Base-by-base conservation (phyloP, 2,797 vertebrate species). In the Mormyrops attenuatus region DNA sequence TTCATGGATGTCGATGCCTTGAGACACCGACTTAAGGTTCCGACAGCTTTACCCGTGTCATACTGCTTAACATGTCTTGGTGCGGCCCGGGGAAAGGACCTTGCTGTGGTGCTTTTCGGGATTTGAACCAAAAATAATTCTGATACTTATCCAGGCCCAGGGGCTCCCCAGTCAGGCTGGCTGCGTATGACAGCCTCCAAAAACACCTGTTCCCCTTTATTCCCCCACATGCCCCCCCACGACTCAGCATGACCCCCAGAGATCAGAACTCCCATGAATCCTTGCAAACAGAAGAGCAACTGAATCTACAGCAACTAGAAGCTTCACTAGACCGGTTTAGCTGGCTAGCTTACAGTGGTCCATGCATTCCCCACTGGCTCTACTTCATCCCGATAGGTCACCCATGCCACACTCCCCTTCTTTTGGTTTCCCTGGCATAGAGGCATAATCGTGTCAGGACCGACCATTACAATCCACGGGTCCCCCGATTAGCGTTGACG, bases 331-430 rank as follows among this genome's bases (percentile, higher is more conserved):
- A 7, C 20, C n/a, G n/a, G 6, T 20, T 80, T 49, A n/a, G 63
- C 13, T 3, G 26, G 11, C 26, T 34, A 11, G 55, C 93, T 96
- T 91, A 95, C 94, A 41, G 90, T 91, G 55, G 90, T 93, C 94
- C 91, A 93, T 6, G 92, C 89, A 90, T 91, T 89, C 50, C 92
- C 86, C 53, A 90, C 55, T n/a, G 89, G 73, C 53, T 41, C 20
- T 66, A 91, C 89, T 88, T 94, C 91, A 50, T 53, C 69, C 49
- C 92, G 26, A 44, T 89, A 91, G 87, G 30, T 88, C 91, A 89
- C 91, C 88, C 77, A 89, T 30, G 26, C 90, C 91, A 93, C 90
- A 88, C 82, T 91, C 60, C 82, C 11, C 55, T 90, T 88, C 47
- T 89, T 85, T 2, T 93, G 92, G 88, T 90, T 90, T 15, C 87